phyloP scores from a whole-genome alignment of 2,888 invertebrate genomes.

The Andrena marginata region DNA sequence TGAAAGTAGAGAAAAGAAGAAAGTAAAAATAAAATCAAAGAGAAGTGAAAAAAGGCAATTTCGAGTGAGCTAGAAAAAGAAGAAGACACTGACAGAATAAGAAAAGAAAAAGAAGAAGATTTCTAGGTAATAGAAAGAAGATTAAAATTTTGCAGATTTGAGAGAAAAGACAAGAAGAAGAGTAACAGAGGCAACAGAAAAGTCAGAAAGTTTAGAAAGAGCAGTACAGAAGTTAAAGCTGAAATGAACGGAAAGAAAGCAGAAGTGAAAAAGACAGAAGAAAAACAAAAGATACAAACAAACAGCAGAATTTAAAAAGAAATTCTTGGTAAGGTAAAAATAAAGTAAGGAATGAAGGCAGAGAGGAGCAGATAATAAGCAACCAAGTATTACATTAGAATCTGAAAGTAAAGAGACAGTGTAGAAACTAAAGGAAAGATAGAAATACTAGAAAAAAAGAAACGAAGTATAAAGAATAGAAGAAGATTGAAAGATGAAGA shows the following conservation, averaged over 20 bases:
- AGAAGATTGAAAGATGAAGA: background rate
- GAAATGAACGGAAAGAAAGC: background rate
- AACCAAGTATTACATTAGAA: conserved; percentile 12
- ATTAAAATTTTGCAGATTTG: background rate
- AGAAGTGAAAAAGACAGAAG: too few relatives aligned
- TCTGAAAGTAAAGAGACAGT: conserved; percentile 20
- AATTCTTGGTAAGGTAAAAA: background rate
- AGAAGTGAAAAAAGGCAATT: background rate
- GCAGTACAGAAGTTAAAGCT: too few relatives aligned
- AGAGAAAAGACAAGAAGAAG: conserved; percentile 13
- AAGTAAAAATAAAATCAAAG: background rate
- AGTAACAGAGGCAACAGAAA: conserved; percentile 34
- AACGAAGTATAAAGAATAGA: background rate
- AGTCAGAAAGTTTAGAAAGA: conserved; percentile 7
- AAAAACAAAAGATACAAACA: too few relatives aligned
- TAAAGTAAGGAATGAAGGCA: conserved; percentile 16
- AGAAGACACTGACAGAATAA: background rate
- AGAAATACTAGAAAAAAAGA: background rate
- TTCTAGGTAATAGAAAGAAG: background rate
- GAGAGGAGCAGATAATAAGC: conserved; percentile 10
- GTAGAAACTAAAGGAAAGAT: conserved; percentile 2
- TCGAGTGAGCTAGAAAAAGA: too few relatives aligned
- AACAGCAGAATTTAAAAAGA: too few relatives aligned
- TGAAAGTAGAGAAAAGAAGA: background rate
- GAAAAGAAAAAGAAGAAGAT: background rate